Evolutionary conservation across 1,140 invertebrate species (phyloP).

Genomic region (Temnothorax curvispinosus): DNA sequence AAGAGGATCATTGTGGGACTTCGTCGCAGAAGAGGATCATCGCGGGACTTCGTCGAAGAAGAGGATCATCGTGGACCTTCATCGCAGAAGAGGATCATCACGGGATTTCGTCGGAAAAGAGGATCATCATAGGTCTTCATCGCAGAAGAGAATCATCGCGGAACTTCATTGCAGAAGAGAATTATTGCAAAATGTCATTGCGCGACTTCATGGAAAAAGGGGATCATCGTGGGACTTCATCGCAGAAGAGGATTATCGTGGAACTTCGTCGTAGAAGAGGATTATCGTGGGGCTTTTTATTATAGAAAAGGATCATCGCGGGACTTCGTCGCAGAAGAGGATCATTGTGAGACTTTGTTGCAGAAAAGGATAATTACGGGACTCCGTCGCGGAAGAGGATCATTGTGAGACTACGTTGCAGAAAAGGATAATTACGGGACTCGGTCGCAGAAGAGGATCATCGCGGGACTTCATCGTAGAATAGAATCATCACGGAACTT

Average conservation of each 20-base stretch:
- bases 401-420: not conserved
- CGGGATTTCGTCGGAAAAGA: not conserved
- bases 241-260: slow-evolving; percentile 46
- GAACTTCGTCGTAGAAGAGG: not conserved
- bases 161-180: not conserved
- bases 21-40: slow-evolving; percentile 49
- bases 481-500: not conserved
- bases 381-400: too few relatives aligned
- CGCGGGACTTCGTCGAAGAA: not conserved
- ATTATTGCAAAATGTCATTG: not conserved
- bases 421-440: not conserved
- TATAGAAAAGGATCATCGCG: not conserved
- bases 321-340: not conserved
- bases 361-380: not conserved
- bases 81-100: not conserved
- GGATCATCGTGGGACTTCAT: not conserved
- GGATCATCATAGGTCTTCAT: not conserved
- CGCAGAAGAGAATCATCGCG: not conserved
- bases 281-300: not conserved
- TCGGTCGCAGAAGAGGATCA: not conserved
- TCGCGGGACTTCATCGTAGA: not conserved
- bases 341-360: too few relatives aligned
- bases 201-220: not conserved
- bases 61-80: not conserved
- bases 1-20: not conserved